Conservation (phyloP, 2,113 vertebrate genomes). For the Sander vitreus region DNA sequence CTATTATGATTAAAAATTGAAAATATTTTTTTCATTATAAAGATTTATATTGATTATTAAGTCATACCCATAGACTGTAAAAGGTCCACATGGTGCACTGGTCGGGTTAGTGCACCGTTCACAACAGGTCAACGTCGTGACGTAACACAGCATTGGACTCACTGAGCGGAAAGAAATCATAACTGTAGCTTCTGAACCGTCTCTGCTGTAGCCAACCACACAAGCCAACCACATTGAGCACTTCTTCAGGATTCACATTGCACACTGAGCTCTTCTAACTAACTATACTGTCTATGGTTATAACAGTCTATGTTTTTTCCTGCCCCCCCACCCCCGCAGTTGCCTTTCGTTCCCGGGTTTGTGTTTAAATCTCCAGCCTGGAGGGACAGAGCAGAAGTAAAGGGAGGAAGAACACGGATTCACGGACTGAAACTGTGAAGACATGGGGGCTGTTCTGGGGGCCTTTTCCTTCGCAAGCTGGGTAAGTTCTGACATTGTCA, state of each 20-base stretch:
- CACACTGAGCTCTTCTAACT: background rate
- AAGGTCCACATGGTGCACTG: background rate
- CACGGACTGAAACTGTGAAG: slow-evolving; percentile 21
- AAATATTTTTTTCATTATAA: too few relatives aligned
- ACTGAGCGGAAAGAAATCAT: background rate
- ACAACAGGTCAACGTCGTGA: background rate
- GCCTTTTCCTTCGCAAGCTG: slow-evolving; percentile 68
- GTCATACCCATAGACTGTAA: too few relatives aligned
- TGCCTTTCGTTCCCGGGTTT: background rate
- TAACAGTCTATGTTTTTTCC: background rate
- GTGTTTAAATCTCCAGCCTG: slow-evolving; percentile 3
- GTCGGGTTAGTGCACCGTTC: background rate
- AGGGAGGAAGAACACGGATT: background rate
- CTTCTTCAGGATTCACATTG: background rate
- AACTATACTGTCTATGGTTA: too few relatives aligned
- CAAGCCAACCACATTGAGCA: background rate
- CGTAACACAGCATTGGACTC: background rate
- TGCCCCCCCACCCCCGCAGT: background rate
- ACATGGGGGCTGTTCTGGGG: slow-evolving; percentile 76
- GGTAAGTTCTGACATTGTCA: slow-evolving; percentile 47
- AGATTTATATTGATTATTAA: background rate
- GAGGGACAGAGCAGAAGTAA: slow-evolving; percentile 5
- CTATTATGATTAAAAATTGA: too few relatives aligned
- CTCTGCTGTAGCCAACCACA: too few relatives aligned
- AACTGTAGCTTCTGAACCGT: background rate